phyloP scores from a whole-genome alignment of 37 sponge, comb jelly and placozoan species.

The Hormiphora californensis region DNA sequence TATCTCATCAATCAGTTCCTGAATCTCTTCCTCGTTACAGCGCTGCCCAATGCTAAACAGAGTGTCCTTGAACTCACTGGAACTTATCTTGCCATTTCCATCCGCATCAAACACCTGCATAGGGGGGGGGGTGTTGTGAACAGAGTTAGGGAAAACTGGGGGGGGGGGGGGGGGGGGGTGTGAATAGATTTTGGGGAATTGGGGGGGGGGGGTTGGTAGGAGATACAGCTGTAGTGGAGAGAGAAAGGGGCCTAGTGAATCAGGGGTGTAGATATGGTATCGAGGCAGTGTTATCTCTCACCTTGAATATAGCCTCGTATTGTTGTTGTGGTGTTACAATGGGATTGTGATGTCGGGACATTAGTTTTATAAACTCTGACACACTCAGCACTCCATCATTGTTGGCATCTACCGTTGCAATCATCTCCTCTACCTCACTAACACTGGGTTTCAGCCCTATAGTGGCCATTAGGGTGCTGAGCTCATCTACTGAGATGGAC shows the following conservation, averaged over 20 bases:
- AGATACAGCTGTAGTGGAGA: no score
- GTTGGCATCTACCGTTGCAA: neutral
- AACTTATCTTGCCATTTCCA: slow-evolving; percentile 13
- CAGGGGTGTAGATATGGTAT: no score
- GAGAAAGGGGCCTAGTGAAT: no score
- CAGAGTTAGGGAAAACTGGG: no score
- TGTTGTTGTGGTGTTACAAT: slow-evolving; percentile 30
- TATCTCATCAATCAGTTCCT: slow-evolving; percentile 8
- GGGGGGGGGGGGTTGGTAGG: no score
- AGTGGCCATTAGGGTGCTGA: slow-evolving; percentile 28
- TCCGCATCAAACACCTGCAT: slow-evolving; percentile 53
- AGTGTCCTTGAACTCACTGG: slow-evolving; percentile 34
- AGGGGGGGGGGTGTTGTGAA: no score
- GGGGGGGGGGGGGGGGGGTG: no score
- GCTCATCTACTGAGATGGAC: slow-evolving; percentile 12
- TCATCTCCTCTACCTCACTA: slow-evolving; percentile 38
- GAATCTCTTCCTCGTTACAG: slow-evolving; percentile 16
- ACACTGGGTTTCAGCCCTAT: slow-evolving; percentile 36
- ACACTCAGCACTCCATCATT: slow-evolving; percentile 39
- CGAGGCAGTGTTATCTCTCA: no score
- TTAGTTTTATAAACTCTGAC: slow-evolving; percentile 43
- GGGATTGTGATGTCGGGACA: slow-evolving; percentile 53
- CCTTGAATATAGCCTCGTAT: slow-evolving; percentile 49
- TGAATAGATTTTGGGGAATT: no score
- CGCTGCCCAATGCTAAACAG: slow-evolving; percentile 45